A percentile compares a stretch with the other conserved stretches of the same genome.
Evolutionary conservation across 2,113 vertebrate genomes (phyloP).

Genomic region (Labrus mixtus): DNA sequence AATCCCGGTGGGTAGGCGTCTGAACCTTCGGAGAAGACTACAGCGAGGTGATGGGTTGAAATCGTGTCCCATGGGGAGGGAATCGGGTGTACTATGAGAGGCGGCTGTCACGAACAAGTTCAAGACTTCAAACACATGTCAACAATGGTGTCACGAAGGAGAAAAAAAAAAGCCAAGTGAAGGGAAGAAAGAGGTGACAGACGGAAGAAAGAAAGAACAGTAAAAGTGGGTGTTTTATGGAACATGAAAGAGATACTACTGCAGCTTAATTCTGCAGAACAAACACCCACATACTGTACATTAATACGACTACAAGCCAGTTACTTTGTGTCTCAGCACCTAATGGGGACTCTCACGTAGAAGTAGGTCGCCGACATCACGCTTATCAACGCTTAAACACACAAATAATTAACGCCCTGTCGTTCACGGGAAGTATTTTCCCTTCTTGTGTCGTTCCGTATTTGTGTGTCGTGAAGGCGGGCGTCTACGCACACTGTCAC

Average conservation of each 20-base stretch:
- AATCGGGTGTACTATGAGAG: not conserved
- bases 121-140: conserved; percentile 38
- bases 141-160: conserved; percentile 7
- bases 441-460: conserved; percentile 19
- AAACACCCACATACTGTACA: conserved; percentile 35
- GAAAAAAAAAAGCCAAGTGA: not conserved
- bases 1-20: conserved; percentile 32
- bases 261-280: conserved; percentile 37
- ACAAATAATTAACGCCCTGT: conserved; percentile 50
- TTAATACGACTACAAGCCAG: conserved; percentile 14
- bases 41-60: conserved; percentile 21
- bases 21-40: conserved; percentile 34
- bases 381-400: conserved; percentile 29
- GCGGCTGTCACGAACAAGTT: conserved; percentile 27
- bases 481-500: not conserved
- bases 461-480: conserved; percentile 4
- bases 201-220: conserved; percentile 6
- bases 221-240: conserved; percentile 26
- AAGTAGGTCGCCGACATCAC: conserved; percentile 54
- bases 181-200: conserved; percentile 8
- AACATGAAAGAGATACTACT: conserved; percentile 44
- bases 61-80: conserved; percentile 10
- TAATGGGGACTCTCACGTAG: conserved; percentile 38
- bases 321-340: conserved; percentile 14
- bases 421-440: conserved; percentile 11